Base-by-base conservation (phyloP, 2,888 invertebrate species). In the Leptinotarsa tumamoca region DNA sequence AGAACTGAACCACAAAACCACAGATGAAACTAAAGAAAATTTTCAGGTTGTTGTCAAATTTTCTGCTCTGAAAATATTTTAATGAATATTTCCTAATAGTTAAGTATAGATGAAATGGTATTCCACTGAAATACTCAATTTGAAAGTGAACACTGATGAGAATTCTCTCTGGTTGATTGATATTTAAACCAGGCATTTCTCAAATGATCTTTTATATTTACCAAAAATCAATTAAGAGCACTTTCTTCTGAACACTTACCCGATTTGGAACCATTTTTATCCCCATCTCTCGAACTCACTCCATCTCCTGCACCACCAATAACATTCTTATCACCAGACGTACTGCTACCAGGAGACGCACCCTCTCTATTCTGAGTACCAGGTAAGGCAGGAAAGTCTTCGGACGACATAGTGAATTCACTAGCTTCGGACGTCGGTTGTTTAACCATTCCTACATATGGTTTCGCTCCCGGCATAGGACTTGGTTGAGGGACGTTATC, bases 321-420 rank as follows among this genome's bases (percentile, higher is more conserved):
- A 63, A 80, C 80, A 73, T 71, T 82, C 75, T 84, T 85, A 72
- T 84, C 85, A 18, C 82, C 82, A 18, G 82, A 79, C 61, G 80
- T 80, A 70, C 81, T 82, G 67, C 81, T 80, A 85, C 93, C 93
- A 21, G 94, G 93, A 83, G 93, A 92, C 21, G 92, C 90, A 74
- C 92, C 93, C 83, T 93, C 93, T 83, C 92, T 91, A 84, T 91
- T 92, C 66, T 95, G 94, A 82, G 96, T 96, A 85, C 99, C 99
- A 82, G 99, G 99, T 87, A 99, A 91, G 88, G 99, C 99, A 84
- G 99, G 99, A 90, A 99, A 99, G 90, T 99, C 99, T 91, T 99
- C 99, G 85, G 95, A 97, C 86, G 98, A 98, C 95, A 99, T 99
- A 86, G 97, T 96, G 90, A 97, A 97, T 90, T 97, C 97, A 82